Conservation (phyloP, 2,797 vertebrate genomes). For the Adrianichthys oophorus region DNA sequence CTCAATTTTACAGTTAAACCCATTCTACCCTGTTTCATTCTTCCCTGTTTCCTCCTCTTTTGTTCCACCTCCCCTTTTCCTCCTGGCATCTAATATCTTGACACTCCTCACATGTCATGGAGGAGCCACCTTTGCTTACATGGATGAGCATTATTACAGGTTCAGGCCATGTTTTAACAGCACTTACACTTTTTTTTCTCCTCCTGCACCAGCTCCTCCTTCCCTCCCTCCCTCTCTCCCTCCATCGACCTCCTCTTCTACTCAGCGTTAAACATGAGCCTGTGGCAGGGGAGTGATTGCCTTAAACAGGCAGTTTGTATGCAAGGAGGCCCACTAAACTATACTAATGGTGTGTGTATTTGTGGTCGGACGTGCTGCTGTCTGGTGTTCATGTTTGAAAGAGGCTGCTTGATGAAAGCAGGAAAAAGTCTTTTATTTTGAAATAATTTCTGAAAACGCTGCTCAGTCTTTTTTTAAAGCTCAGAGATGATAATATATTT, state of each 20-base stretch:
- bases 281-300: conserved; percentile 43
- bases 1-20: conserved; percentile 13
- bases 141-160: conserved; percentile 5
- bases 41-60: not conserved
- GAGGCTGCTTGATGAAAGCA: conserved; percentile 17
- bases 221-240: conserved; percentile 13
- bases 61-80: conserved; percentile 4
- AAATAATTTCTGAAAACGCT: no score
- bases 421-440: no score
- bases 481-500: no score
- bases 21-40: not conserved
- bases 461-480: no score
- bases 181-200: conserved; percentile 14
- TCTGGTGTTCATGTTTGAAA: conserved; percentile 32
- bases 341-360: conserved; percentile 45
- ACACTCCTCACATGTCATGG: conserved; percentile 1
- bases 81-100: not conserved
- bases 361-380: conserved; percentile 27
- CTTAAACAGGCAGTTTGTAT: conserved; percentile 73
- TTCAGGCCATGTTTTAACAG: conserved; percentile 12
- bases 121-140: conserved; percentile 3
- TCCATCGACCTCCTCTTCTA: conserved; percentile 33
- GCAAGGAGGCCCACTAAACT: conserved; percentile 55
- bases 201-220: conserved; percentile 8
- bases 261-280: conserved; percentile 47